These are phyloP conservation scores for Meleagris gallopavo DNA, from an alignment of 2,113 vertebrate genomes.

Conservation along the genomic window DNA sequence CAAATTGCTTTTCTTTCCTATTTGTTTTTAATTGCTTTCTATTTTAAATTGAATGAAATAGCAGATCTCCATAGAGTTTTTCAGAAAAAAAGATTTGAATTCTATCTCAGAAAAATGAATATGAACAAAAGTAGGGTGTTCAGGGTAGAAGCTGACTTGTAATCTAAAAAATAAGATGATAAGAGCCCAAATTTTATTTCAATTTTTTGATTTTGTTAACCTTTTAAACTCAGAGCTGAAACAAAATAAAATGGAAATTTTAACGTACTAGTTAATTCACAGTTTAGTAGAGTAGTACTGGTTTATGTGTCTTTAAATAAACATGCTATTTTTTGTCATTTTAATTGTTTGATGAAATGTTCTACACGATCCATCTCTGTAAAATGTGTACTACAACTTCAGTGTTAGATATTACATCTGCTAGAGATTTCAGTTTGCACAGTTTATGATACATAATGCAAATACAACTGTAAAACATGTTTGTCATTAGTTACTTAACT, in stretches of 20 bases:
- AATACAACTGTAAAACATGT: background rate
- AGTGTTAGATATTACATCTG: background rate
- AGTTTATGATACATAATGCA: background rate
- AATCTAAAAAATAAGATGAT: background rate
- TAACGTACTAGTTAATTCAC: background rate
- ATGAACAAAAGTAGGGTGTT: background rate
- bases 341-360: background rate
- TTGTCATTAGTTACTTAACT: background rate
- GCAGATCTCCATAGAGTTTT: accelerated
- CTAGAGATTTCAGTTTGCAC: background rate
- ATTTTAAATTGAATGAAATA: background rate
- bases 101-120: background rate
- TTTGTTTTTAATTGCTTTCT: background rate
- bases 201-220: background rate
- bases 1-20: background rate
- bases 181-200: background rate
- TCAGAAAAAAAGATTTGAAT: background rate
- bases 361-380: background rate
- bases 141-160: background rate
- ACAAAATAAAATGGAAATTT: background rate
- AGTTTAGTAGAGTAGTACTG: background rate
- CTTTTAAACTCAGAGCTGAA: background rate
- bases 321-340: background rate
- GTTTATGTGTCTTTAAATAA: background rate
- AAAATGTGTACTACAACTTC: background rate